phyloP scores from a whole-genome alignment of 1,140 invertebrate species.

The Trissolcus basalis region DNA sequence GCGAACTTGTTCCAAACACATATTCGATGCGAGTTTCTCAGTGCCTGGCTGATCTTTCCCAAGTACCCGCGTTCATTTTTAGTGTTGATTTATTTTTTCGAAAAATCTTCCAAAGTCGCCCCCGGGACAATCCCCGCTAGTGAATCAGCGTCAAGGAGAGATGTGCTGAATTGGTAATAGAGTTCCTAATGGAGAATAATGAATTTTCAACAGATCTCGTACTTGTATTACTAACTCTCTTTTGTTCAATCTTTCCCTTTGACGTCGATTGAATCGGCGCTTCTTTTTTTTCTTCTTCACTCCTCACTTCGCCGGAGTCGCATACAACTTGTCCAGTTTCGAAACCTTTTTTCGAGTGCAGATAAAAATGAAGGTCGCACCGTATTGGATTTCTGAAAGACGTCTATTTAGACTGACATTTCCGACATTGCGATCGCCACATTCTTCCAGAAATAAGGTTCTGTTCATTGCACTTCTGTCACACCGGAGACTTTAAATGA shows the following conservation, averaged over 20 bases:
- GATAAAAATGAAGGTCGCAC: slow-evolving; percentile 55
- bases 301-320: slow-evolving; percentile 26
- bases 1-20: slow-evolving; percentile 39
- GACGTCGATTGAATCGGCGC: slow-evolving; percentile 28
- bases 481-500: slow-evolving; percentile 54
- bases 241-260: slow-evolving; percentile 35
- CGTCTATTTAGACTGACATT: slow-evolving; percentile 49
- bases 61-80: too few relatives aligned
- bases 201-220: slow-evolving; percentile 31
- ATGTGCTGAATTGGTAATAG: slow-evolving; percentile 1
- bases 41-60: too few relatives aligned
- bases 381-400: slow-evolving; percentile 55
- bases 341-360: slow-evolving; percentile 44
- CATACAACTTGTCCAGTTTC: slow-evolving; percentile 49
- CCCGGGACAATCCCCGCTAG: too few relatives aligned
- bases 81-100: too few relatives aligned
- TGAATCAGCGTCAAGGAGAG: too few relatives aligned
- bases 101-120: too few relatives aligned
- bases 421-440: slow-evolving; percentile 52
- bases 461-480: slow-evolving; percentile 52
- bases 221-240: slow-evolving; percentile 18
- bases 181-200: slow-evolving; percentile 11
- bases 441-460: slow-evolving; percentile 57
- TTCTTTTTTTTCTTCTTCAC: slow-evolving; percentile 48
- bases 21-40: slow-evolving; percentile 2